Base-by-base conservation (phyloP, 2,888 invertebrate species). In the Drosophila subquinaria region DNA sequence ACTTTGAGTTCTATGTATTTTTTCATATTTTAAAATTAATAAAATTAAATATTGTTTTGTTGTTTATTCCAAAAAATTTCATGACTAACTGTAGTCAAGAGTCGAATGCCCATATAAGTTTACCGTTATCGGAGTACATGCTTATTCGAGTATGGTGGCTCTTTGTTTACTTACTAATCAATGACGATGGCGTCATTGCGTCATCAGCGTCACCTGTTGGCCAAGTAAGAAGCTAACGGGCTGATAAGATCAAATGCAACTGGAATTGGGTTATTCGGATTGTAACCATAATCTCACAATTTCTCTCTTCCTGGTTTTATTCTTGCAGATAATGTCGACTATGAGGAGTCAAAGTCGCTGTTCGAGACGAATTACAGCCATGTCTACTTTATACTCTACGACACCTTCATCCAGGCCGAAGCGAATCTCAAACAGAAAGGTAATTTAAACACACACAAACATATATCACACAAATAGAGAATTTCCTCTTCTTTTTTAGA, bases 361-460 rank as follows among this genome's bases (percentile, higher is more conserved):
- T 98, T 99, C 93, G 98, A 98, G 93, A 95, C 96, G 61, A 98
- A 98, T 93, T 98, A 97, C 93, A 98, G 98, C 90, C 97, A 98
- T 94, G 97, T 99, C 55, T 99, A 98, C 93, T 97, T 97, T 92
- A 97, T 98, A 90, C 95, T 99, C 75, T 98, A 98, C 92, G 98
- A 99, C 93, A 97, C 97, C 91, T 98, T 99, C 93, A 96, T 98
- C 65, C 96, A 96, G 92, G 97, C 98, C 43, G 98, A 99, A 94
- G 95, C 96, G 64, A 98, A 98, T 93, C 94, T 98, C 45, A 96
- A 97, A 77, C 98, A 98, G 94, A 95, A 97, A 95, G 98, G 98
- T 98, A 95, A 94, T 73, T 72, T 53, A 38, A 48, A 17, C 42
- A 42, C 9, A 27, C 43, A 42, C 9, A 48, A 5, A 40, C 17